phyloP scores from a whole-genome alignment of 2,888 invertebrate genomes.

The Teleogryllus oceanicus region DNA sequence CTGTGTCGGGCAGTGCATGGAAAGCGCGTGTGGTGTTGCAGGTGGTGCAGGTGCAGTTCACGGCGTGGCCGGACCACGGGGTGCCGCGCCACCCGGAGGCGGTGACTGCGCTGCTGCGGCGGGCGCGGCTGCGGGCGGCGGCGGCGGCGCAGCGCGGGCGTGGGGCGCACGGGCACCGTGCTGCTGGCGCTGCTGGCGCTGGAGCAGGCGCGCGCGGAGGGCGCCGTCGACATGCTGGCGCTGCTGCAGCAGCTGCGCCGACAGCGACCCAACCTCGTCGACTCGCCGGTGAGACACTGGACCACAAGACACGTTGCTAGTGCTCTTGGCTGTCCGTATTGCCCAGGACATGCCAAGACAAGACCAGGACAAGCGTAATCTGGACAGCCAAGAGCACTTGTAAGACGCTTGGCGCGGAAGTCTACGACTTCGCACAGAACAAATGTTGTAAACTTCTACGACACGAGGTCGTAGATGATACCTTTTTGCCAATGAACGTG shows the following conservation, averaged over 20 bases:
- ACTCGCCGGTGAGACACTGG: constrained; percentile 41
- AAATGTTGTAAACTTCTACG: no score
- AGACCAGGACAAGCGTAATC: no score
- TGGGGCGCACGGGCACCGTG: constrained; percentile 60
- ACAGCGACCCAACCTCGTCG: constrained; percentile 48
- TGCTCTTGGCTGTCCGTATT: no score
- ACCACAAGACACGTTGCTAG: no score
- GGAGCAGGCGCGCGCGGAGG: constrained; percentile 49
- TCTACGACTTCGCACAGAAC: no score
- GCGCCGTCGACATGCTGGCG: constrained; percentile 42
- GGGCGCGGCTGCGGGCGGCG: not conserved
- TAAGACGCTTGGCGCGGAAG: no score
- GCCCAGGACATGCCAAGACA: no score
- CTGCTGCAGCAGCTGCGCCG: constrained; percentile 44
- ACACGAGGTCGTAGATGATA: no score
- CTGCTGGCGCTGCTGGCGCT: constrained; percentile 57
- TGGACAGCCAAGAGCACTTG: no score
- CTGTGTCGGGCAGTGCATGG: no score
- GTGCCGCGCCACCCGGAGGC: constrained; percentile 48
- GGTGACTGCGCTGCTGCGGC: constrained; percentile 42
- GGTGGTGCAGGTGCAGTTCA: constrained; percentile 53
- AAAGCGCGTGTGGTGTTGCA: constrained; percentile 36
- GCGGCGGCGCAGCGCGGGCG: constrained; percentile 55
- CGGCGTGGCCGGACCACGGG: constrained; percentile 54
- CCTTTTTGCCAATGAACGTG: no score